Conservation (phyloP, 2,113 vertebrate genomes). For the Tachysurus vachellii region DNA sequence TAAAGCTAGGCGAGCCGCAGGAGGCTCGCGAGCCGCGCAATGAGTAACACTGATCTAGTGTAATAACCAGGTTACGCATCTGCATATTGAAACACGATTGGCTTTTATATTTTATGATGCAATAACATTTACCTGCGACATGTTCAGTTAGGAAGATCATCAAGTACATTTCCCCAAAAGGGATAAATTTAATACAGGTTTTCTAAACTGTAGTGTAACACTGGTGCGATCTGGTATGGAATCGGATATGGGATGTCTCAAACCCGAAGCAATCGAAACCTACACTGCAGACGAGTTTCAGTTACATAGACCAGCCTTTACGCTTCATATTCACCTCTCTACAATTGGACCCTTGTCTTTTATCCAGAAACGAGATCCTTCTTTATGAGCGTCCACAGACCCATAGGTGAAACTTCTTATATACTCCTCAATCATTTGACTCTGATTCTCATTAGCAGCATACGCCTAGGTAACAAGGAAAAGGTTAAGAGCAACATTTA, state of each 20-base stretch:
- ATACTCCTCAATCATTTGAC: slow-evolving; percentile 83
- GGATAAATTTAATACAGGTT: not conserved
- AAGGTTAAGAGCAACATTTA: slow-evolving; percentile 8
- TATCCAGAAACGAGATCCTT: slow-evolving; percentile 88
- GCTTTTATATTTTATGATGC: not conserved
- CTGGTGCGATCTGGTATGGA: not conserved
- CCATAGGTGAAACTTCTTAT: slow-evolving; percentile 81
- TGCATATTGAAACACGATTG: not conserved
- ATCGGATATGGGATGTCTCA: not conserved
- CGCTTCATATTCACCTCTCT: slow-evolving; percentile 76
- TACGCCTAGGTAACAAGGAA: slow-evolving; percentile 64
- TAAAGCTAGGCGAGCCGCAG: too few species aligned
- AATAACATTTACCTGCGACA: not conserved
- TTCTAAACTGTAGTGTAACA: not conserved
- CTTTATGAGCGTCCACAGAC: slow-evolving; percentile 85
- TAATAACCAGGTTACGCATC: not conserved
- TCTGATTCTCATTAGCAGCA: slow-evolving; percentile 83
- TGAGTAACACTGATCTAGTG: too few species aligned
- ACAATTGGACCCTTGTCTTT: slow-evolving; percentile 90
- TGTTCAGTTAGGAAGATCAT: not conserved
- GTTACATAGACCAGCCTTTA: not conserved
- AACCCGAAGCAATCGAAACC: not conserved
- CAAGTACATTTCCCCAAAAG: not conserved
- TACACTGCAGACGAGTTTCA: not conserved
- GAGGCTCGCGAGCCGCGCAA: too few species aligned